A percentile compares a stretch with the other conserved stretches of the same genome.
These are phyloP conservation scores for Patella vulgata DNA, from an alignment of 1,140 invertebrate species.

Conservation along the genomic window DNA sequence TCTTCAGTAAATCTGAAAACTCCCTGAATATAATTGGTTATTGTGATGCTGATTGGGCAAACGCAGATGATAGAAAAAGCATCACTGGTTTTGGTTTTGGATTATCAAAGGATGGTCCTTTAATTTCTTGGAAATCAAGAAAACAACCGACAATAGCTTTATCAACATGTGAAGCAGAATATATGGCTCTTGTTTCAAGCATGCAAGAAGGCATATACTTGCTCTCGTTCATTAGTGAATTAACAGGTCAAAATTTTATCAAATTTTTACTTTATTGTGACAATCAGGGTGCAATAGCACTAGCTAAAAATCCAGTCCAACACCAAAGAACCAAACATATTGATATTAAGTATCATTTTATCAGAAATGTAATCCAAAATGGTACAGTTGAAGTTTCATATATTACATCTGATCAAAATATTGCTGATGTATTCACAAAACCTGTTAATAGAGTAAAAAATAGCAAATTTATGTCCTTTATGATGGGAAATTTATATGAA, in stretches of 20 bases:
- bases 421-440: constrained; percentile 24
- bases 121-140: constrained; percentile 56
- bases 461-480: too few species aligned
- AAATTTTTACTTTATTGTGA: too few species aligned
- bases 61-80: constrained; percentile 16
- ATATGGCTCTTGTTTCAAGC: constrained; percentile 30
- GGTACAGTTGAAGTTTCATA: constrained; percentile 8
- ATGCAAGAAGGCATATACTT: constrained; percentile 35
- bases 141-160: constrained; percentile 68
- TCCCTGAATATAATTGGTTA: constrained; percentile 14
- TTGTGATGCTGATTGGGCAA: constrained; percentile 26
- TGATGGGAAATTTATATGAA: too few species aligned
- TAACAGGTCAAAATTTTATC: constrained; percentile 2
- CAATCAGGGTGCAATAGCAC: constrained; percentile 52
- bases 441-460: constrained; percentile 10
- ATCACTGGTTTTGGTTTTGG: constrained; percentile 19
- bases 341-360: constrained; percentile 59
- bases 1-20: constrained; percentile 21
- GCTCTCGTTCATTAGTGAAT: constrained; percentile 11
- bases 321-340: constrained; percentile 65
- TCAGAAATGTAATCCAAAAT: constrained; percentile 49
- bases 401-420: not conserved
- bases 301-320: constrained; percentile 63
- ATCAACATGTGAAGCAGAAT: constrained; percentile 67
- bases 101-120: constrained; percentile 8